Evolutionary conservation across 2,113 vertebrate genomes (phyloP).

Genomic region (Salvelinus fontinalis): DNA sequence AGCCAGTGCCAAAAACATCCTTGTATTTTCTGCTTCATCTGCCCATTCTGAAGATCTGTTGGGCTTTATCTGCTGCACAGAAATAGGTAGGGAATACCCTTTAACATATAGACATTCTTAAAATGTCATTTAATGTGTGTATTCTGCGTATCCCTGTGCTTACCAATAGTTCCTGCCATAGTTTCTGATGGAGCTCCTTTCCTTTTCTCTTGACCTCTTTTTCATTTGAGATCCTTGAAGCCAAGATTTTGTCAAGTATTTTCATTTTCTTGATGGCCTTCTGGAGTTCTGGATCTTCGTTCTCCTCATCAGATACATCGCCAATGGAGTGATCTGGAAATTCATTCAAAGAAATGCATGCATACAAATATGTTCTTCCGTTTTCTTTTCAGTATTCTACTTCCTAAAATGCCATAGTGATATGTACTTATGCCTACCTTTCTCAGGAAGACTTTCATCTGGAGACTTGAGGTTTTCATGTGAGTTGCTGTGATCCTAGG

Average conservation of each 20-base stretch:
- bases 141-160: conserved; percentile 12
- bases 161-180: conserved; percentile 87
- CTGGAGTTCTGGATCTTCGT: conserved; percentile 68
- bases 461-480: conserved; percentile 18
- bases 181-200: conserved; percentile 75
- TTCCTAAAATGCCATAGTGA: background rate
- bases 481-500: conserved; percentile 20
- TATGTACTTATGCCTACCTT: conserved; percentile 38
- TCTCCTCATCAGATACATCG: conserved; percentile 45
- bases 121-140: background rate
- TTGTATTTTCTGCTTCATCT: conserved; percentile 83
- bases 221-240: conserved; percentile 71
- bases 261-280: conserved; percentile 82
- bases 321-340: background rate
- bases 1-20: conserved; percentile 77
- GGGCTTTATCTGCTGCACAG: conserved; percentile 43
- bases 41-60: conserved; percentile 59
- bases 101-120: background rate
- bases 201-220: conserved; percentile 79
- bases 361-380: background rate
- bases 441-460: conserved; percentile 14
- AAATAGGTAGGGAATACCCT: background rate
- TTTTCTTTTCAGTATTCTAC: background rate
- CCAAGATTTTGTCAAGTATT: conserved; percentile 81
- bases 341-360: background rate